Conservation (phyloP, 2,888 invertebrate genomes). For the Acheta domesticus region DNA sequence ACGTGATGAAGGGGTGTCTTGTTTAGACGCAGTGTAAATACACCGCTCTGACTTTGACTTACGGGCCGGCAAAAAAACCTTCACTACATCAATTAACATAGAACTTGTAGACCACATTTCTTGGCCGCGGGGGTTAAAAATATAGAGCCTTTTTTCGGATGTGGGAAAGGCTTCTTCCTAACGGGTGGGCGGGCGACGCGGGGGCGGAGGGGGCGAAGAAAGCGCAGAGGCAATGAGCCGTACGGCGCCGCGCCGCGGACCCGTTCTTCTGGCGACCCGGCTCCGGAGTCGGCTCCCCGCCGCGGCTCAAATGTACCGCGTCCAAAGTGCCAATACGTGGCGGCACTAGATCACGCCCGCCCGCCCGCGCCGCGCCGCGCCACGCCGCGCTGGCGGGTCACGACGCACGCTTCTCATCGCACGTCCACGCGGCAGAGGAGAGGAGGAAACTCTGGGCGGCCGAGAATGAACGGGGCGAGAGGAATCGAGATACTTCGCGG, state of each 20-base stretch:
- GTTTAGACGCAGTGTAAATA: conserved; percentile 23
- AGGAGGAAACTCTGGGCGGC: not conserved
- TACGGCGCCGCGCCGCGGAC: not conserved
- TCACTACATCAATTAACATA: conserved; percentile 21
- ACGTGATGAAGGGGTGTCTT: conserved; percentile 24
- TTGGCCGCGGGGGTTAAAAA: not conserved
- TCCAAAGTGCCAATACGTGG: not conserved
- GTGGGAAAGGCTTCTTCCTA: not conserved
- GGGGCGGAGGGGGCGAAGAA: not conserved
- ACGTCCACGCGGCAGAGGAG: not conserved
- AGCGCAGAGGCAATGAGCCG: not conserved
- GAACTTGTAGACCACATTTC: conserved; percentile 12
- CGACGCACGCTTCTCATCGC: too few relatives aligned
- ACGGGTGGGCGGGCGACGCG: not conserved
- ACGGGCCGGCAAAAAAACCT: conserved; percentile 22
- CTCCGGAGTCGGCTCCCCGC: not conserved
- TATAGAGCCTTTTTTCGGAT: not conserved
- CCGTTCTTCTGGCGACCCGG: not conserved
- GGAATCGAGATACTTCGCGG: too few relatives aligned
- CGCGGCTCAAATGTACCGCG: conserved; percentile 2
- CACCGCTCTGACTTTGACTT: conserved; percentile 19
- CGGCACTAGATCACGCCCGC: not conserved
- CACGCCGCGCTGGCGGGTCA: not conserved
- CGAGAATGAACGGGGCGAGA: too few relatives aligned
- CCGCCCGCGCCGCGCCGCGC: not conserved